Base-by-base conservation (phyloP, 1,140 invertebrate genomes). In the Diabrotica undecimpunctata region DNA sequence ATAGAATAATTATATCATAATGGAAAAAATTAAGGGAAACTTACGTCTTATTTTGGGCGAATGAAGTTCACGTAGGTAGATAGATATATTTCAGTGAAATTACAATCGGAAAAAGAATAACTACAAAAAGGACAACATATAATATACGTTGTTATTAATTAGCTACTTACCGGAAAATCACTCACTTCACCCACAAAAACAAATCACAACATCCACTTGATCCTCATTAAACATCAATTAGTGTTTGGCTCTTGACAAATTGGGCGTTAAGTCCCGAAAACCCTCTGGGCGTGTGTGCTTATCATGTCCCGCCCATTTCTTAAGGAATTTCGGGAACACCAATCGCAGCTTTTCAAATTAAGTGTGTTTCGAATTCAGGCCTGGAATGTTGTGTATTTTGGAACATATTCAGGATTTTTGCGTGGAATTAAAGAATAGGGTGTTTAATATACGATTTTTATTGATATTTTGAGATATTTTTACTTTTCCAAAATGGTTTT, bases 281-380 rank as follows among this genome's bases (percentile, higher is more conserved):
- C 5, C 56, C 55, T 50, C 64, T 52, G 60, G 66, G 66, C 66
- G 66, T 53, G 62, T 64, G 64, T 50, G 46, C 7, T 7, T 37
- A 6, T 0, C 11, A 51, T 11, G 41, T 65, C 65, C 70, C 70
- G 58, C 70, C 70, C 60, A 68, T 64, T 66, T 70, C 70, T 68
- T 70, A 66, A 70, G 62, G 61, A 65, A 69, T 53, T 36, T 14
- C 54, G 13, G 7, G 38, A 56, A 14, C 37, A 39, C 50, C 55
- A 61, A 39, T 37, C n/a, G 55, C n/a, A 36, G 12, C 8, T 9
- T 9, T 13, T 36, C 25, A 35, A 37, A n/a, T 37, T 57, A 57
- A 46, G 41, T 46, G 41, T 46, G 41, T 46, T 46, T 46, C 8
- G n/a, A 46, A 46, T 46, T 46, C n/a, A 46, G n/a, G 8, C 3